Base-by-base conservation (phyloP, 2,797 vertebrate genomes). In the Hemitrygon akajei region DNA sequence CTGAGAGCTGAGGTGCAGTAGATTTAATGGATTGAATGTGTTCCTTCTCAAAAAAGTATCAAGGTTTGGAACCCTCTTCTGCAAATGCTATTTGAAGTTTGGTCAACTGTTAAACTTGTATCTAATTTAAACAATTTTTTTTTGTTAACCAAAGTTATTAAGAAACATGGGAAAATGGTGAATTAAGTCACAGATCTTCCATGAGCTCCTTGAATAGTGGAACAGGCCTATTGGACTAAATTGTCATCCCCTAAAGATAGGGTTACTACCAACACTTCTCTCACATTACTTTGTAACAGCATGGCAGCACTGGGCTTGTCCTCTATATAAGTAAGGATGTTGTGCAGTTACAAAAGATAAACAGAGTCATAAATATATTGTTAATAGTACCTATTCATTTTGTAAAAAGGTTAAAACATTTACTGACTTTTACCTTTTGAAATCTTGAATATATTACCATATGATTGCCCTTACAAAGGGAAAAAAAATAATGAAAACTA, bases 391-490 rank as follows among this genome's bases (percentile, higher is more conserved):
- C 56, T 16, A 60, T n/a, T 86, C 58, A 86, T 58, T 86, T 86
- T 86, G 27, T 58, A 30, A 12, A 86, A 86, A 60, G 82, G 82
- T 86, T 86, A 86, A 60, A 86, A 60, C 27, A 86, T 60, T 58
- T n/a, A 60, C 56, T 60, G 56, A 60, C 56, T 60, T 86, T 84
- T 47, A 84, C 47, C 80, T 58, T 86, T 86, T 30, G 27, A 58
- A 86, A 86, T 58, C 82, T 58, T 16, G 47, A 86, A 86, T 86
- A 86, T 86, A 86, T 86, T 86, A 86, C 27, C 82, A 86, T 86
- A 27, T n/a, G 82, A 86, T 86, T 86, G 82, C 11, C 82, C 27
- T 86, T 86, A 60, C 82, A 60, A 56, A 16, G 56, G 11, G 56
- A 60, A 86, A 56, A 11, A 86, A 73, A 60, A 86, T 25, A 60